Percentiles rank a stretch among this genome's conserved stretches.
phyloP scores from a whole-genome alignment of 1,140 invertebrate genomes.

The Melipona quadrifasciata region DNA sequence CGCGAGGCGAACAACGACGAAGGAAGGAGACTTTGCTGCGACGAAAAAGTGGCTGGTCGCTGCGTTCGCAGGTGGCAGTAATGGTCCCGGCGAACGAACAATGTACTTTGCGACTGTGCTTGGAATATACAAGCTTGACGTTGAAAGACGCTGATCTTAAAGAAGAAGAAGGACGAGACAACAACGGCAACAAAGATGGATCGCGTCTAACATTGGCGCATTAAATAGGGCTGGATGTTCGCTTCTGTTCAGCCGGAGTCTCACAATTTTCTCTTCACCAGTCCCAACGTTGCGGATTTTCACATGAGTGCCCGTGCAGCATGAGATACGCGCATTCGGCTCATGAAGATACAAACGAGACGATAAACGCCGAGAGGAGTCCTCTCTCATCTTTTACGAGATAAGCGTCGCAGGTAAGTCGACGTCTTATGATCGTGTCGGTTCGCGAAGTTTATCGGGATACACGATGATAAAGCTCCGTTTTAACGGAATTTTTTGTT shows the following conservation, averaged over 20 bases:
- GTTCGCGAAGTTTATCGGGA: background rate
- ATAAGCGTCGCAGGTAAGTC: background rate
- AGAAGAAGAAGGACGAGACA: background rate
- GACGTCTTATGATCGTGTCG: background rate
- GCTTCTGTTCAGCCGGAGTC: background rate
- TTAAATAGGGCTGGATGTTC: conserved; percentile 45
- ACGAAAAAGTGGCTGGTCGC: background rate
- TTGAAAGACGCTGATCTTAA: background rate
- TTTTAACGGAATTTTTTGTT: background rate
- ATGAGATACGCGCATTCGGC: background rate
- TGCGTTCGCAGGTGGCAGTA: background rate
- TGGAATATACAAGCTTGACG: background rate
- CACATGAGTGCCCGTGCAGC: conserved; percentile 12
- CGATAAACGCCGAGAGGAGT: background rate
- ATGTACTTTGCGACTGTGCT: conserved; percentile 9
- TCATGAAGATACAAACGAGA: conserved; percentile 1
- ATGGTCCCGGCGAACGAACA: background rate
- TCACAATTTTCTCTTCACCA: background rate
- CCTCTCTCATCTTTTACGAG: background rate
- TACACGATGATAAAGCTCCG: background rate
- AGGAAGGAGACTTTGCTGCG: conserved; percentile 1
- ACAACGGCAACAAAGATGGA: conserved; percentile 41
- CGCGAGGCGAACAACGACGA: conserved; percentile 14
- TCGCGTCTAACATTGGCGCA: conserved; percentile 46
- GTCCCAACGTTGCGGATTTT: background rate